A percentile compares a stretch with the other conserved stretches of the same genome.
phyloP scores from a whole-genome alignment of 2,888 invertebrate genomes.

The Parnassius mnemosyne region DNA sequence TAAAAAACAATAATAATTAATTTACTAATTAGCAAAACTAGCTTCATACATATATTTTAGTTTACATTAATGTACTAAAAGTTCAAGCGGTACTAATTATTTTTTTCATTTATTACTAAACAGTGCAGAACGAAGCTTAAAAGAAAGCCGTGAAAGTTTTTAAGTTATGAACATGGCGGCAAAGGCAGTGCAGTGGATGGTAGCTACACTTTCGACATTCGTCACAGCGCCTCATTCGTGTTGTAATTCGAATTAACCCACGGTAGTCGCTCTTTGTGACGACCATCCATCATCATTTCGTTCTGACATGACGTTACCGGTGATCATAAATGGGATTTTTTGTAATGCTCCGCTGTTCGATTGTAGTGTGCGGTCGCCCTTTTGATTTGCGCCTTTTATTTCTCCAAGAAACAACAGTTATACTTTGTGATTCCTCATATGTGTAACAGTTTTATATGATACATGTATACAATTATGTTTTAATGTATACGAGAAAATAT shows the following conservation, averaged over 20 bases:
- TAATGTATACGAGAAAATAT: no score
- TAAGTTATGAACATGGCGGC: constrained; percentile 22
- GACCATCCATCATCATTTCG: constrained; percentile 60
- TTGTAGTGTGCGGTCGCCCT: constrained; percentile 43
- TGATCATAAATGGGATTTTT: constrained; percentile 58
- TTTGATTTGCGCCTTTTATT: constrained; percentile 33
- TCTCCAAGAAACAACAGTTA: constrained; percentile 26
- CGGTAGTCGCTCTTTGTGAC: constrained; percentile 27
- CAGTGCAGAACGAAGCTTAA: background rate
- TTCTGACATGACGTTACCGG: constrained; percentile 43
- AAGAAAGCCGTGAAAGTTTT: constrained; percentile 14
- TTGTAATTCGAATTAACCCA: constrained; percentile 42
- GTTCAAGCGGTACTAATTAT: no score
- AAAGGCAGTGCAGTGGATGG: constrained; percentile 12
- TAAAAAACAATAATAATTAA: no score
- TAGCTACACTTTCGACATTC: constrained; percentile 30
- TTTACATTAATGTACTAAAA: no score
- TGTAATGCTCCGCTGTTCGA: constrained; percentile 42
- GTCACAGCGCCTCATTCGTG: constrained; percentile 45
- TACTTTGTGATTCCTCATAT: constrained; percentile 9
- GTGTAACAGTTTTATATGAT: no score
- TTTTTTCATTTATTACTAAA: no score
- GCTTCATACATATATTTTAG: no score
- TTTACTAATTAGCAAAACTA: no score
- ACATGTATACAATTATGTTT: no score